A percentile compares a stretch with the other conserved stretches of the same genome.
These are phyloP conservation scores for Linnaemya tessellans DNA, from an alignment of 2,888 invertebrate genomes.

Conservation along the genomic window DNA sequence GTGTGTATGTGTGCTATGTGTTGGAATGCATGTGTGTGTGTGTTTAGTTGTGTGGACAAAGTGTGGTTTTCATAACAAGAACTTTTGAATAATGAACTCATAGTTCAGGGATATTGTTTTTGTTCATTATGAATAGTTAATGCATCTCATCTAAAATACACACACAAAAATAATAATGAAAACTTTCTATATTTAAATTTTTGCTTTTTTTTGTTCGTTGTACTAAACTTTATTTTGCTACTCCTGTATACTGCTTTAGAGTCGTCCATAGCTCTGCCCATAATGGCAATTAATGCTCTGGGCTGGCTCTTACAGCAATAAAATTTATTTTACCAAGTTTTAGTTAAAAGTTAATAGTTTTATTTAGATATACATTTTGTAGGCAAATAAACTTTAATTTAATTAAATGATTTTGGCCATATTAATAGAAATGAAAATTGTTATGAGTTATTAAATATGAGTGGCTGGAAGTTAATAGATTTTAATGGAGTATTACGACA, in stretches of 20 bases:
- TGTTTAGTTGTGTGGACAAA: background rate
- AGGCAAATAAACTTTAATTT: slow-evolving; percentile 39
- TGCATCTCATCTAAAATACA: slow-evolving; percentile 53
- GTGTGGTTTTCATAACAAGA: slow-evolving; percentile 53
- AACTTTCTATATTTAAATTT: slow-evolving; percentile 12
- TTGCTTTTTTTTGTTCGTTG: slow-evolving; percentile 1
- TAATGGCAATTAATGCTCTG: slow-evolving; percentile 34
- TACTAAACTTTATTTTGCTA: slow-evolving; percentile 1
- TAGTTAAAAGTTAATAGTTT: slow-evolving; percentile 17
- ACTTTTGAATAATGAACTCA: slow-evolving; percentile 67
- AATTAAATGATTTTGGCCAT: slow-evolving; percentile 23
- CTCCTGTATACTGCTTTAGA: background rate
- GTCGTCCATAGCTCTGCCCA: background rate
- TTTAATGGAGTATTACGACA: too few relatives aligned
- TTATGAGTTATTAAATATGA: too few relatives aligned
- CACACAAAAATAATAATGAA: background rate
- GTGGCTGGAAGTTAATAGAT: too few relatives aligned
- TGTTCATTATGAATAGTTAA: slow-evolving; percentile 66
- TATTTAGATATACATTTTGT: slow-evolving; percentile 19
- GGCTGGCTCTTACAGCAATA: background rate
- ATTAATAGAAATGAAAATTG: too few relatives aligned
- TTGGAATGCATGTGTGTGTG: background rate
- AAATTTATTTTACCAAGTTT: slow-evolving; percentile 17
- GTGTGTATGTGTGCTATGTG: background rate
- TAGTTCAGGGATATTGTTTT: slow-evolving; percentile 38